Evolutionary conservation across 1,140 invertebrate genomes (phyloP), one percentile per base, ranked within the genome.

Genomic region (Pseudomyrmex cubaensis): DNA sequence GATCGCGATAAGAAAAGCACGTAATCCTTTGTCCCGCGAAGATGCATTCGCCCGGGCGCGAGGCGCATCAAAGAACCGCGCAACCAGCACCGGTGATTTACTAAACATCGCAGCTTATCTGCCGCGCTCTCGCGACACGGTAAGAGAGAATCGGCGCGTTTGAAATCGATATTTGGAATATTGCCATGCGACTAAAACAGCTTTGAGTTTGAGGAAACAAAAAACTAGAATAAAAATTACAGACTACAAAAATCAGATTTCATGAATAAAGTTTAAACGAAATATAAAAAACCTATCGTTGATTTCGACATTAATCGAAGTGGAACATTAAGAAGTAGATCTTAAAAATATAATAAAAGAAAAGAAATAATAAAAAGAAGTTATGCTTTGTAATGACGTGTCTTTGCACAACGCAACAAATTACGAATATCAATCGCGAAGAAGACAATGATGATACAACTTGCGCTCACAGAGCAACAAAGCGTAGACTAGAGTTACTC

Each of bases 1-100:
- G 44, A 80, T 80, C 76, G 66, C 54, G 76, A 80, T 80, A 80
- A 80, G 76, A 69, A 63, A 59, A 72, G 76, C 76, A 80, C 76
- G 76, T 80, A 80, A 80, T 70, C 52, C 54, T 70, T 80, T 80
- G 76, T 80, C 66, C 76, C 56, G 76, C 44, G 54, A 80, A 61
- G 66, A 80, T 59, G 76, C 76, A 72, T 80, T 72, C 66, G 76
- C 66, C 66, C 66, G 76, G 22, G 56, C 20, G 66, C 44, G 66
- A 57, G n/a, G 20, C 12, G 76, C 76, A 72, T 80, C 69, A 69
- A 80, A 72, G 25, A 44, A 44, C 66, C 46, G 66, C 66, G 66
- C 35, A 9, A 12, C 46, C 54, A 54, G 66, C 35, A 12, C 57
- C 44, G 72, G 76, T 80, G 76, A 80, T 80, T 80, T 70, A 70